Percentiles rank a stretch among this genome's conserved stretches.
Evolutionary conservation across 2,888 invertebrate species (phyloP).

Genomic region (Heteromurus nitidus): DNA sequence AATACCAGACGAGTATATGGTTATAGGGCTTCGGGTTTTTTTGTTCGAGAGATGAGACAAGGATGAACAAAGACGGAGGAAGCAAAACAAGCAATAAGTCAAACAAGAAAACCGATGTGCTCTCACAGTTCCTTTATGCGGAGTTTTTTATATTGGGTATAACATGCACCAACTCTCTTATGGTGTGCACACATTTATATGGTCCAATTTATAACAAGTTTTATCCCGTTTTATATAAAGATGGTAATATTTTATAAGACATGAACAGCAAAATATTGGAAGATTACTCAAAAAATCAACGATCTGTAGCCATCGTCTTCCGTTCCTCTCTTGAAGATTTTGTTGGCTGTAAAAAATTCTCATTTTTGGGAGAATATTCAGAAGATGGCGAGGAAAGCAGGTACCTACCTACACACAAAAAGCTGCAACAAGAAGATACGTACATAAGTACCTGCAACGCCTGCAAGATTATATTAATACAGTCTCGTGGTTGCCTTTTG

Average conservation of each 20-base stretch:
- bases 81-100: slow-evolving; percentile 30
- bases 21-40: neutral
- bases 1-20: too few relatives aligned
- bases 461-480: too few relatives aligned
- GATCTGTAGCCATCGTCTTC: slow-evolving; percentile 19
- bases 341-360: slow-evolving; percentile 10
- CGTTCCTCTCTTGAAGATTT: slow-evolving; percentile 19
- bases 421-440: too few relatives aligned
- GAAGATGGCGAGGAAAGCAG: neutral
- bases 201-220: too few relatives aligned
- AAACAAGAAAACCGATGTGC: too few relatives aligned
- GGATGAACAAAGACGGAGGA: slow-evolving; percentile 7
- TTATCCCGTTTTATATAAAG: neutral
- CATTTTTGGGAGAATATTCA: slow-evolving; percentile 39
- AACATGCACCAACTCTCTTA: too few relatives aligned
- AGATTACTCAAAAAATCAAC: slow-evolving; percentile 35
- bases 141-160: too few relatives aligned
- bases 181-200: too few relatives aligned
- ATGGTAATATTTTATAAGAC: neutral
- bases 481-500: too few relatives aligned
- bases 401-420: too few relatives aligned
- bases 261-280: slow-evolving; percentile 13
- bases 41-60: neutral
- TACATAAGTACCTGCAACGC: too few relatives aligned
- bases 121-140: too few relatives aligned